phyloP scores from a whole-genome alignment of 2,113 vertebrate genomes.

The Puntigrus tetrazona region DNA sequence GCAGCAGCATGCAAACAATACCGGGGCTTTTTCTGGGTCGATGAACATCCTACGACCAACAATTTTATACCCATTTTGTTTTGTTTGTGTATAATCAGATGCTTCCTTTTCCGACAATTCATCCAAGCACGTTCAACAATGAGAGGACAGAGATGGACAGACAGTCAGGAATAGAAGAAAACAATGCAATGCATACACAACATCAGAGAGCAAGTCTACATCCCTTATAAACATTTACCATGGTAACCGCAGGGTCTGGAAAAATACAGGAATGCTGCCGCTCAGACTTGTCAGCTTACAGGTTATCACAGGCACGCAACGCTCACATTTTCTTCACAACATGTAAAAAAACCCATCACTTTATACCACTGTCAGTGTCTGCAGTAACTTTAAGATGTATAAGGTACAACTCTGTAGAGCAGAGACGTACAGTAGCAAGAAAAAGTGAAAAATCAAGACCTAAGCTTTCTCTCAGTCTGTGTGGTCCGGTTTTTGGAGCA shows the following conservation, averaged over 20 bases:
- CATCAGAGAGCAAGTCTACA: background rate
- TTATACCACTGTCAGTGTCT: background rate
- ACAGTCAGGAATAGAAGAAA: slow-evolving; percentile 32
- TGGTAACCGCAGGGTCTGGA: background rate
- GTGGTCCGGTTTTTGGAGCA: slow-evolving; percentile 28
- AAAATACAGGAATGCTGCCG: background rate
- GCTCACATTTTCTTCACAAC: background rate
- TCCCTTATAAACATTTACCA: background rate
- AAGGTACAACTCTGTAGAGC: background rate
- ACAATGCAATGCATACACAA: slow-evolving; percentile 13
- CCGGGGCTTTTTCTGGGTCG: slow-evolving; percentile 22
- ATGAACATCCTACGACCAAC: slow-evolving; percentile 25
- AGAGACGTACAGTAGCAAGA: background rate
- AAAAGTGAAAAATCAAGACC: too few species aligned
- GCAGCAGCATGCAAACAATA: slow-evolving; percentile 16
- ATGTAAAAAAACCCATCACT: background rate
- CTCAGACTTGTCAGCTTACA: background rate
- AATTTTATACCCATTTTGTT: slow-evolving; percentile 38
- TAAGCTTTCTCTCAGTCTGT: background rate
- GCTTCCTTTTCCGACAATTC: slow-evolving; percentile 47
- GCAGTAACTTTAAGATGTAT: background rate
- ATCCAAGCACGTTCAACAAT: slow-evolving; percentile 13
- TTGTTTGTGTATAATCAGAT: slow-evolving; percentile 38
- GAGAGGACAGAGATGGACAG: slow-evolving; percentile 34
- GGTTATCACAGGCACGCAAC: background rate